Evolutionary conservation across 2,797 vertebrate genomes (phyloP).

Genomic region (Crocodylus rhombifer): DNA sequence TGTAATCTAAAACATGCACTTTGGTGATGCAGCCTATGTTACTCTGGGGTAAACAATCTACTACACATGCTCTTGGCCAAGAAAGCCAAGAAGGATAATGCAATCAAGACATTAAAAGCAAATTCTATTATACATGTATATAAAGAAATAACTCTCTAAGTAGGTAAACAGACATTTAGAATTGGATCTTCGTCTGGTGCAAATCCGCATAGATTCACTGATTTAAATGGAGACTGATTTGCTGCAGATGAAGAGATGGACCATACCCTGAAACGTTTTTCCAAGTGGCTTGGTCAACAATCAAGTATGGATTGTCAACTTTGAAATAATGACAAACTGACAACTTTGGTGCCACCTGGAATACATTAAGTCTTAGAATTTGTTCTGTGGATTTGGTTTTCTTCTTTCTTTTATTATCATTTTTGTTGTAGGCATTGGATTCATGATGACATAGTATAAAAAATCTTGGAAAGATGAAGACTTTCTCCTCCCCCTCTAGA

Average conservation of each 20-base stretch:
- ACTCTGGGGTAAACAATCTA: too few species aligned
- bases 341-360: not conserved
- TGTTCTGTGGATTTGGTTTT: fast-evolving
- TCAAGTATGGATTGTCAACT: not conserved
- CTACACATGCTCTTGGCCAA: too few species aligned
- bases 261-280: not conserved
- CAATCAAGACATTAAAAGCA: not conserved
- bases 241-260: fast-evolving
- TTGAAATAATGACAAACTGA: not conserved
- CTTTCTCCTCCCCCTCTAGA: not conserved
- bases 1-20: too few species aligned
- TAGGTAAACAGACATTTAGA: not conserved
- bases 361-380: not conserved
- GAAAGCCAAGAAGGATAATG: not conserved
- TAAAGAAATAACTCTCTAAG: not conserved
- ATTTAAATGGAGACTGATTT: not conserved
- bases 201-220: not conserved
- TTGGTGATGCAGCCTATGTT: too few species aligned
- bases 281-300: not conserved
- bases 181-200: not conserved
- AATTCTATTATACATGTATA: fast-evolving
- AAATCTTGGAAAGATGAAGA: not conserved
- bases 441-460: not conserved
- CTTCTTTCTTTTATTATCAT: not conserved
- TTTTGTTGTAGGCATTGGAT: not conserved